Conservation (phyloP, 2,888 invertebrate species). For the Caenorhabditis auriculariae region DNA sequence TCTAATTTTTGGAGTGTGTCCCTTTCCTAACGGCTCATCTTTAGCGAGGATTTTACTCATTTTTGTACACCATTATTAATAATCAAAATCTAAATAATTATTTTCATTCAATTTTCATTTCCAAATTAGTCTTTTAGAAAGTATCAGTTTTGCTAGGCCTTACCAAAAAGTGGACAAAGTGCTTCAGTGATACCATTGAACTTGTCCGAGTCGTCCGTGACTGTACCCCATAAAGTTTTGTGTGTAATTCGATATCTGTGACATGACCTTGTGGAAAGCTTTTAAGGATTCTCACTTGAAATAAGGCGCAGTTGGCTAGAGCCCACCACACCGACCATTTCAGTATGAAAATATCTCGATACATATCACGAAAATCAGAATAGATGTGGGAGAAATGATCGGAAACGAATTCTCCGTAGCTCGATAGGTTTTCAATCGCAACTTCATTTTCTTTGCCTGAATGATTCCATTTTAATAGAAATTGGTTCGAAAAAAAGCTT, state of each 20-base stretch:
- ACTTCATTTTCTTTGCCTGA: not conserved
- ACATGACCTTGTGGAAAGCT: not conserved
- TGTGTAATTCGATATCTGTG: conserved; percentile 74
- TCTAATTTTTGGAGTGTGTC: no score
- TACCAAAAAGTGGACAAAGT: conserved; percentile 74
- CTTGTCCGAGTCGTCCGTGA: conserved; percentile 68
- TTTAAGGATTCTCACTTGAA: conserved; percentile 69
- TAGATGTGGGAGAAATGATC: conserved; percentile 15
- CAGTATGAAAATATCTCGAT: conserved; percentile 65
- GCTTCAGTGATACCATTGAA: conserved; percentile 85
- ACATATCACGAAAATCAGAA: conserved; percentile 29
- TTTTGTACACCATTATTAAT: no score
- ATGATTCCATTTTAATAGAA: not conserved
- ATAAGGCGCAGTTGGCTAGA: conserved; percentile 75
- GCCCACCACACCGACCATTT: conserved; percentile 83
- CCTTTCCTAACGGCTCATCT: no score
- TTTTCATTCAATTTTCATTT: no score
- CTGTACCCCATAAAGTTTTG: conserved; percentile 79
- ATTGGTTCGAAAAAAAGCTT: not conserved
- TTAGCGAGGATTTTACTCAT: no score
- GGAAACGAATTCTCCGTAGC: conserved; percentile 19
- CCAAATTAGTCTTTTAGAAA: no score
- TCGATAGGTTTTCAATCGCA: conserved; percentile 6
- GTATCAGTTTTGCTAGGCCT: conserved; percentile 59
- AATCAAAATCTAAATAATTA: no score